Conservation (phyloP, 2,113 vertebrate species). For the Daubentonia madagascariensis region DNA sequence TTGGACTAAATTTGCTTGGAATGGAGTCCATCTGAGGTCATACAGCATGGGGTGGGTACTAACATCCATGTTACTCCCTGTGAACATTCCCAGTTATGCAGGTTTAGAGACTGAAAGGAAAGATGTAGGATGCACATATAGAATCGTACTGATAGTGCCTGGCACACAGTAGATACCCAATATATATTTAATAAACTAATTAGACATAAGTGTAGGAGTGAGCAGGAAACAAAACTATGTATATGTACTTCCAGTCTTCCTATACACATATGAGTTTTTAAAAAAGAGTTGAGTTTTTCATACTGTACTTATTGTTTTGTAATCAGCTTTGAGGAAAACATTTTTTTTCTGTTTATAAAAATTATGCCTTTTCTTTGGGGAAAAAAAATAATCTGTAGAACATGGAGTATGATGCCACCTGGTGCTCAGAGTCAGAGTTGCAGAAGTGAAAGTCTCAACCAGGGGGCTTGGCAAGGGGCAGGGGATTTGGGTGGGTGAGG, state of each 20-base stretch:
- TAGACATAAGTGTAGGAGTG: background rate
- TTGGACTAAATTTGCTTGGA: background rate
- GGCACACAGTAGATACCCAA: background rate
- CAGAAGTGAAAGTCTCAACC: background rate
- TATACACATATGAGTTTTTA: background rate
- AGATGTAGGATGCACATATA: background rate
- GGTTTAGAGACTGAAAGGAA: background rate
- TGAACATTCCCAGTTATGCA: background rate
- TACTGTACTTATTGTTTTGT: background rate
- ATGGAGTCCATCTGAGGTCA: background rate
- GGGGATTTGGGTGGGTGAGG: background rate
- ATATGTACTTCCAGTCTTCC: background rate
- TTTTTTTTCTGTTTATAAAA: background rate
- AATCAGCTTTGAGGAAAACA: background rate
- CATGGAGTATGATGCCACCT: background rate
- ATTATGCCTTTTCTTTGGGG: background rate
- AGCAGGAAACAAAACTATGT: background rate
- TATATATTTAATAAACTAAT: background rate
- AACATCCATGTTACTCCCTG: background rate
- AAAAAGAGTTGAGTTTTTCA: background rate
- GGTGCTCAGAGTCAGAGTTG: background rate
- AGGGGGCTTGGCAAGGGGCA: background rate
- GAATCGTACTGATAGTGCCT: background rate
- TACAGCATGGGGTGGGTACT: background rate
- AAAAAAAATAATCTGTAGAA: background rate